Base-by-base conservation (phyloP, 2,888 invertebrate species). In the Pseudococcus longispinus region DNA sequence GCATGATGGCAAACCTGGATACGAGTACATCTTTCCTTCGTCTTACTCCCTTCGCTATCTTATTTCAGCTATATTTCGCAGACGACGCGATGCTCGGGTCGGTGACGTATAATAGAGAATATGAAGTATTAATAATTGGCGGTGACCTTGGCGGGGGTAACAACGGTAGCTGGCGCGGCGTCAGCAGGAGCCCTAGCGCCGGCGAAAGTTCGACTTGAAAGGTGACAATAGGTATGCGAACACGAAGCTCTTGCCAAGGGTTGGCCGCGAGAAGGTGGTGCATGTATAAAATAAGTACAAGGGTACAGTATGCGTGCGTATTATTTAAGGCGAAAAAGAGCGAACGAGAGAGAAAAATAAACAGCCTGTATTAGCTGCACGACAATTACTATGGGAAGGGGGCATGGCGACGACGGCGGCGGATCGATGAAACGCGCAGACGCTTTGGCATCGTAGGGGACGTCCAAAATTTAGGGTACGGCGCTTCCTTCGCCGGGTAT, bases 291-390 rank as follows among this genome's bases (percentile, higher is more conserved):
- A 84, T 60, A 51, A 13, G 46, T 26, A 20, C 26, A 26, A 9
- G 46, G 42, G 37, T 42, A 83, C 15, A 26, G 15, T 23, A 44
- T 44, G 32, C 26, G 83, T 42, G 83, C 15, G 23, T 32, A 18
- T 42, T 44, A 42, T 83, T 44, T 42, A n/a, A 37, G 42, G 80
- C 42, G 55, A 74, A 90, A 90, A 90, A 89, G 89, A 90, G 90
- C 89, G 90, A 89, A 89, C 88, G 60, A 70, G 80, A n/a, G 46
- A 55, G 83, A 60, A 44, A 55, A 87, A 55, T 89, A 89, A 89
- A 89, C 89, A 89, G 60, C 80, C 87, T 90, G 89, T 89, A 89
- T 89, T 89, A 89, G 89, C 88, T 89, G 89, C 89, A 89, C 89
- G 88, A 89, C 89, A 89, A 89, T 88, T 89, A 88, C 88, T n/a